phyloP scores from a whole-genome alignment of 2,113 vertebrate species.

The Neolamprologus kungweensis region DNA sequence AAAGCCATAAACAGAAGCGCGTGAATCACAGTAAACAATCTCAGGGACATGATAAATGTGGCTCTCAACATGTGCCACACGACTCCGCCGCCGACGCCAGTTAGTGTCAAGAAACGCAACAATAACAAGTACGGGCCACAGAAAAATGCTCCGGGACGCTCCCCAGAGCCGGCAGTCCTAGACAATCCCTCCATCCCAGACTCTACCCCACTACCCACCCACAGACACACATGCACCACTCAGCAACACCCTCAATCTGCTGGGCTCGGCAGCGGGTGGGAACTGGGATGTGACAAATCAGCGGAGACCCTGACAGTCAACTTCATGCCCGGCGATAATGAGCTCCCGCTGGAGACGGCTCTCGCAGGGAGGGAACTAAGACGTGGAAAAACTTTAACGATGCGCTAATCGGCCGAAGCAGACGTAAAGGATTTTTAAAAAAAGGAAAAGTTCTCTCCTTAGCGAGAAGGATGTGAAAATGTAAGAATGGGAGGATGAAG shows the following conservation, averaged over 20 bases:
- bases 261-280: constrained; percentile 12
- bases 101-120: constrained; percentile 23
- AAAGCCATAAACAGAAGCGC: constrained; percentile 15
- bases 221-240: background rate
- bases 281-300: constrained; percentile 57
- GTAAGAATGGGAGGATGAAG: background rate
- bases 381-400: constrained; percentile 5
- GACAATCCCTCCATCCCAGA: background rate
- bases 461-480: background rate
- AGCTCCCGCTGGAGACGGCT: constrained; percentile 55
- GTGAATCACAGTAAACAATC: constrained; percentile 26
- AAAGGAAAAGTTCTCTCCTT: background rate
- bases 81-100: background rate
- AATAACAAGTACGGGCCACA: background rate
- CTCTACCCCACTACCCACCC: background rate
- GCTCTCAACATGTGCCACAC: background rate
- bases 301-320: constrained; percentile 55
- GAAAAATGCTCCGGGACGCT: constrained; percentile 1
- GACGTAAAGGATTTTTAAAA: background rate
- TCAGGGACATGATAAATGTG: constrained; percentile 1
- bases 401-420: constrained; percentile 14
- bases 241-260: constrained; percentile 35
- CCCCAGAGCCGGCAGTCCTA: constrained; percentile 20
- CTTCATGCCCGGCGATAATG: constrained; percentile 66
- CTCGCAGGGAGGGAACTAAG: background rate